Conservation (phyloP, 2,888 invertebrate genomes). For the Nemoura dubitans region DNA sequence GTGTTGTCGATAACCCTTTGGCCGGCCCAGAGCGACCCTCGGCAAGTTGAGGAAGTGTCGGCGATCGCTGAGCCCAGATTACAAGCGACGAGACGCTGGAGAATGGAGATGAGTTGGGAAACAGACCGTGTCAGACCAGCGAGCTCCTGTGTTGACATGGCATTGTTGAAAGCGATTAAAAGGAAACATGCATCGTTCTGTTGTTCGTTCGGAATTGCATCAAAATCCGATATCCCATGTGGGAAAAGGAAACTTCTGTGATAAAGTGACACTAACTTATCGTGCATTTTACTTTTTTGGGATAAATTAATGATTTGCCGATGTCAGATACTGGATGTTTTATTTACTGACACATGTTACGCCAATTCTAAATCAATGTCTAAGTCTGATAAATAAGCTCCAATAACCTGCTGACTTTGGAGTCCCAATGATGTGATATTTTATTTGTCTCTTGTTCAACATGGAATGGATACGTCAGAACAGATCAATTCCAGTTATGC, state of each 20-base stretch:
- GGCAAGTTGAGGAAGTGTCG: neutral
- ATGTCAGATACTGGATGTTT: neutral
- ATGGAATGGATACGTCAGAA: neutral
- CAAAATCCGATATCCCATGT: neutral
- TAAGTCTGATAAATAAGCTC: neutral
- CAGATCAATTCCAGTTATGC: neutral
- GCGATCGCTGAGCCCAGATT: neutral
- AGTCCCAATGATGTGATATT: neutral
- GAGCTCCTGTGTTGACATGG: neutral
- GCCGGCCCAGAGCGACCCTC: neutral
- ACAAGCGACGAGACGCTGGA: neutral
- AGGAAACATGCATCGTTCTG: neutral
- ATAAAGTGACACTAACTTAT: neutral
- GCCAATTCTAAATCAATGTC: neutral
- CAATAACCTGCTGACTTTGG: neutral
- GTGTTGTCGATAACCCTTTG: neutral
- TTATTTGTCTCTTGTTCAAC: slow-evolving; percentile 3
- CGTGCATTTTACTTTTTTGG: neutral
- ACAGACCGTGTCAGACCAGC: neutral
- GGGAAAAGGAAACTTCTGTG: neutral
- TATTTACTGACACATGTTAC: neutral
- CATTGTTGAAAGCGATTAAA: neutral
- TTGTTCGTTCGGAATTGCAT: neutral
- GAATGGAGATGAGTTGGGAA: neutral
- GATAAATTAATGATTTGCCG: neutral